Evolutionary conservation across 2,113 vertebrate genomes (phyloP), one percentile per base, ranked within the genome.

Genomic region (Hucho hucho): DNA sequence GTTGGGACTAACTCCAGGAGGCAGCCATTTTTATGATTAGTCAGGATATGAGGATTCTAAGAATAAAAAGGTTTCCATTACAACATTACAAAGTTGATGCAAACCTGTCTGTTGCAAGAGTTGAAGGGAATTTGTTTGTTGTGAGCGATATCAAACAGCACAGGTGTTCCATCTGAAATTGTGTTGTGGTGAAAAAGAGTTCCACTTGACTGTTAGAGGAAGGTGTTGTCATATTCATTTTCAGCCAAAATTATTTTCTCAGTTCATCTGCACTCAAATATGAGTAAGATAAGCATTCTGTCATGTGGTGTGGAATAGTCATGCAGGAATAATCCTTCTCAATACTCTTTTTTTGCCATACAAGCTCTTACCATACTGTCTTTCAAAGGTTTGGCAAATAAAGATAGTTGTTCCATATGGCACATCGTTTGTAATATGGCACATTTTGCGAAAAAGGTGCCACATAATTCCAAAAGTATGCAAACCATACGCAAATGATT

Each of bases 181-280:
- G 16, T 18, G 28, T 37, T 37, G 37, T 37, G 37, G 37, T 4
- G 26, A 26, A 26, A 64, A 26, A 16, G 64, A 22, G 13, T 65
- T 25, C 6, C 26, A 11, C 64, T 29, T 16, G 24, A 26, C 26
- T 29, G 53, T 72, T 72, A 14, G 13, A 53, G 16, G 53, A 32
- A 65, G 14, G 49, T 56, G 69, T 70, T 26, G 78, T 79, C 69
- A 65, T 4, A 65, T 65, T 65, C 13, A 65, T 68, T 37, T 68
- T 22, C 32, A 69, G 67, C 16, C 24, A 69, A 24, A 12, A 25
- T 47, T 12, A 65, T 65, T 65, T 64, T 64, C 6, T 65, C 25
- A 26, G 11, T 65, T 65, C n/a, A 61, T 61, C 18, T 61, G 1
- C 11, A n/a, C 3, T 6, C 6, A 22, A 24, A 59, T 59, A 61